phyloP scores from a whole-genome alignment of 2,797 vertebrate genomes.

The Emydoidea blandingii region DNA sequence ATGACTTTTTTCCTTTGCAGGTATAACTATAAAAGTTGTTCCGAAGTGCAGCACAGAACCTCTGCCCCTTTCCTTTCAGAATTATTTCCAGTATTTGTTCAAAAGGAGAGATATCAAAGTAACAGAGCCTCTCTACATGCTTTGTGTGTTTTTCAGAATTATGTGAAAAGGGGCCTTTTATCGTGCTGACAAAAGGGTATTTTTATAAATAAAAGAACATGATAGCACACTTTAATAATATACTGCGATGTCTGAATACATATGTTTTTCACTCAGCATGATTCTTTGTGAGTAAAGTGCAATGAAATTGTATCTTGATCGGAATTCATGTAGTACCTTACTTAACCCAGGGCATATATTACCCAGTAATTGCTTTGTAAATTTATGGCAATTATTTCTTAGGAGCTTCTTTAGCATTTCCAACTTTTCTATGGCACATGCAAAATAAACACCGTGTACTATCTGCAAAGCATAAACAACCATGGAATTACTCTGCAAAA shows the following conservation, averaged over 20 bases:
- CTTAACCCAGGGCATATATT: background rate
- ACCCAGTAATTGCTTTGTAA: conserved; percentile 44
- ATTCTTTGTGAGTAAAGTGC: background rate
- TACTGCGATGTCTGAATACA: background rate
- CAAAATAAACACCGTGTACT: conserved; percentile 54
- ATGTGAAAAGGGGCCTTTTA: background rate
- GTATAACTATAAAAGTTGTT: background rate
- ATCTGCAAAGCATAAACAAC: conserved; percentile 64
- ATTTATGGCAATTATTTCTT: conserved; percentile 59
- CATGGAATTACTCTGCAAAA: conserved; percentile 52
- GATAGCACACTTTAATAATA: background rate
- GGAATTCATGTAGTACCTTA: background rate
- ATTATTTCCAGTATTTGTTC: background rate
- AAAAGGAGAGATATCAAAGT: background rate
- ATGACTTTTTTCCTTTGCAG: background rate
- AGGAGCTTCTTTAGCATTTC: conserved; percentile 49
- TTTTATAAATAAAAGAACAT: background rate
- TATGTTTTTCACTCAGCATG: background rate
- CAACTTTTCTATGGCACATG: conserved; percentile 37
- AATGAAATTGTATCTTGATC: background rate
- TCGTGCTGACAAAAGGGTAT: background rate
- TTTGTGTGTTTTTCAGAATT: background rate
- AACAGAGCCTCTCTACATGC: background rate
- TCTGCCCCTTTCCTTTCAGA: background rate
- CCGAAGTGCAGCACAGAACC: background rate